Conservation (phyloP, 2,113 vertebrate genomes). For the Brevimyrus niger region DNA sequence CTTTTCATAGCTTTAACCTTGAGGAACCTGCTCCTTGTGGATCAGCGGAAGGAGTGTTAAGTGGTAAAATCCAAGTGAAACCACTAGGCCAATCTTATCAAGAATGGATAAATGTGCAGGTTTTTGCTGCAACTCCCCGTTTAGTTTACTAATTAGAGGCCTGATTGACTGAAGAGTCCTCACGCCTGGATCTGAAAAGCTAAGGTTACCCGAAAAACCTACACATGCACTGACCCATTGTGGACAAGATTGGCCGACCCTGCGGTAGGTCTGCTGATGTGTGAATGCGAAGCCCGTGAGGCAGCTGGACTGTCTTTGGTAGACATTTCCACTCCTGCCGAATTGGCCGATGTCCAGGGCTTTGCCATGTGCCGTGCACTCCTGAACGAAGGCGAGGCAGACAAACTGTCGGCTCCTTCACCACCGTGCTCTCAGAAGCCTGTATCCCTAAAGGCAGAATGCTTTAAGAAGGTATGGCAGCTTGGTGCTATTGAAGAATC, state of each 20-base stretch:
- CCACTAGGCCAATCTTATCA: background rate
- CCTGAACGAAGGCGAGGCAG: background rate
- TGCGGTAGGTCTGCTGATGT: background rate
- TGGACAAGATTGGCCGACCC: too few species aligned
- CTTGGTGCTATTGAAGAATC: background rate
- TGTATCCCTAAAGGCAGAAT: background rate
- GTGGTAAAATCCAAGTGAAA: background rate
- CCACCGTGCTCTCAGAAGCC: background rate
- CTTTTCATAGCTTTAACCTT: background rate
- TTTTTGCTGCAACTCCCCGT: background rate
- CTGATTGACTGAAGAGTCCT: background rate
- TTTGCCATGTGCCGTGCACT: background rate
- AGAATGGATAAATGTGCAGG: background rate
- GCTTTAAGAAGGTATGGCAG: background rate
- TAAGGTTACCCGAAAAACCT: background rate
- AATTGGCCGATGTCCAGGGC: background rate
- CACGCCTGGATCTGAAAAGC: background rate
- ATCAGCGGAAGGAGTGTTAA: background rate
- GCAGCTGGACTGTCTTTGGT: background rate
- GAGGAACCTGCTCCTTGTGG: background rate
- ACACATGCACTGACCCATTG: background rate
- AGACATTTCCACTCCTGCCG: background rate
- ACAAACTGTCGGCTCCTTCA: background rate
- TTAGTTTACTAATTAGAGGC: background rate
- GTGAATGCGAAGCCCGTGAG: background rate